Base-by-base conservation (phyloP, 2,113 vertebrate species). In the Indicator maculatus region DNA sequence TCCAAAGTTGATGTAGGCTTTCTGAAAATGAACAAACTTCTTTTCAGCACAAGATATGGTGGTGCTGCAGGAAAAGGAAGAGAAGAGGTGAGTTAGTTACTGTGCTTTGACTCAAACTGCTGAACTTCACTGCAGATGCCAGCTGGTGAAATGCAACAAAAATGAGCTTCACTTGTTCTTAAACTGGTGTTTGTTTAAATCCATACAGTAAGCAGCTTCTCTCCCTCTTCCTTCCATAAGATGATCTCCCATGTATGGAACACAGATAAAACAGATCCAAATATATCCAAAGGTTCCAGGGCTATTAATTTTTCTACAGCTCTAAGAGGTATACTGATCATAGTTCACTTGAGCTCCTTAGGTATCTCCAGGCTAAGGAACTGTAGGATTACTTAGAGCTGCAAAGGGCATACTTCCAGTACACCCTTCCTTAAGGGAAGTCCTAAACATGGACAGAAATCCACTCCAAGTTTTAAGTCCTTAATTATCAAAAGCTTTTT, bases 31-130 rank as follows among this genome's bases (percentile, higher is more conserved):
- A 95, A 74, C 8, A 15, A 93, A 96, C 77, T 96, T 55, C 38
- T 85, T 63, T 93, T 95, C 92, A 64, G 95, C 94, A 93, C 86
- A 33, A 86, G 36, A 94, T 89, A 72, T 6, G 75, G 92, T n/a
- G 84, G 92, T 70, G 44, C 98, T 98, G 97, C 70, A 97, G 76
- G 70, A 50, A 92, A 91, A 41, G 28, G 58, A 59, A 55, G 10
- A 53, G 10, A 10, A 81, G 59, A 88, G 20, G 18, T 1, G 4
- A 92, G 53, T 94, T 45, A 89, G n/a, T 61, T n/a, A 61, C 33
- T 39, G 7, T 64, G 36, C 33, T 85, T 80, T 71, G 31, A 69
- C 12, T 77, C 18, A 45, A 72, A 85, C 30, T 77, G 69, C 26
- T 90, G 66, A 69, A 8, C 6, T 16, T 52, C 55, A 53, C 44